phyloP scores from a whole-genome alignment of 2,113 vertebrate genomes.

The Apodemus speciosus region DNA sequence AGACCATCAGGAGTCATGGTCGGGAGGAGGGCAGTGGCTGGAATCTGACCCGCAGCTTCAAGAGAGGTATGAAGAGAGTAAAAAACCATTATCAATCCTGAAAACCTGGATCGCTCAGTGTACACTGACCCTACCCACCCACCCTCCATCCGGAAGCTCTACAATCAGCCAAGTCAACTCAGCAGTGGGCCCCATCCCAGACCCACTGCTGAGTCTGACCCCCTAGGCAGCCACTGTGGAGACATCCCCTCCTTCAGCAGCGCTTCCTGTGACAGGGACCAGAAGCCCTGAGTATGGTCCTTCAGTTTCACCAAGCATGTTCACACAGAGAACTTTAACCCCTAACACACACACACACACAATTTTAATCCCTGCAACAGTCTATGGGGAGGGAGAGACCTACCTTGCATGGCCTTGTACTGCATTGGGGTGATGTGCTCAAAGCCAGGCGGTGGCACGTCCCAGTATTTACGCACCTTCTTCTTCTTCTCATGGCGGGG shows the following conservation, averaged over 20 bases:
- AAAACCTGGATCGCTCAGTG: fast-evolving
- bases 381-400: neutral
- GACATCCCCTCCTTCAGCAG: neutral
- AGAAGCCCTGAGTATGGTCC: neutral
- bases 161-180: too few relatives aligned
- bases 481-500: conserved; percentile 95
- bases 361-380: neutral
- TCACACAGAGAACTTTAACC: neutral
- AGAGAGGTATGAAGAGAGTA: neutral
- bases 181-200: neutral
- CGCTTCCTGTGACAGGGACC: neutral
- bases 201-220: too few relatives aligned
- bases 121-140: neutral
- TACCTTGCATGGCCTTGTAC: conserved; percentile 98
- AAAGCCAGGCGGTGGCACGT: conserved; percentile 93
- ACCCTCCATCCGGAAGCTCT: neutral
- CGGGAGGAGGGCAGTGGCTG: conserved; percentile 94
- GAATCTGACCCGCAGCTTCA: conserved; percentile 95
- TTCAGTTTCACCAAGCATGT: too few relatives aligned
- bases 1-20: conserved; percentile 95
- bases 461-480: conserved; percentile 96
- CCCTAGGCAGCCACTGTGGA: neutral
- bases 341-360: neutral
- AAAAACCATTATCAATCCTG: too few relatives aligned
- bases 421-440: conserved; percentile 96